Evolutionary conservation across 2,113 vertebrate genomes (phyloP).

Genomic region (Tenrec ecaudatus): DNA sequence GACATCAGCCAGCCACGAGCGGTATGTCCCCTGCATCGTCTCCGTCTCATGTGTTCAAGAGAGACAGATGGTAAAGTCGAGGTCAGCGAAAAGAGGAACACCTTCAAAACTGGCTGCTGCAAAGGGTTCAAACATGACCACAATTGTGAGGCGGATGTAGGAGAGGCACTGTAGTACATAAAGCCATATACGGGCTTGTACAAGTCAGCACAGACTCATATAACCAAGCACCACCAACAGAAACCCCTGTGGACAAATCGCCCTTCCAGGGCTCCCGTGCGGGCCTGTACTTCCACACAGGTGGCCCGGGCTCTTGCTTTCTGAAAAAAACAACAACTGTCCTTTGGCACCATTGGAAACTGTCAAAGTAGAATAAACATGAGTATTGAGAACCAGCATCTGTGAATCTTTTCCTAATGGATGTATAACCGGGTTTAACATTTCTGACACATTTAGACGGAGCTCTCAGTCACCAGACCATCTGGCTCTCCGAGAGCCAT

Average conservation of each 20-base stretch:
- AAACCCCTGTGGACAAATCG: background rate
- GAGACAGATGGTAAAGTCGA: background rate
- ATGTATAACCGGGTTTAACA: constrained; percentile 60
- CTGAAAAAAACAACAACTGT: constrained; percentile 3
- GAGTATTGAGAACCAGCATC: constrained; percentile 59
- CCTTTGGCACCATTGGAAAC: constrained; percentile 46
- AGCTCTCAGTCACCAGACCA: constrained; percentile 70
- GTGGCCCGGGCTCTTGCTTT: background rate
- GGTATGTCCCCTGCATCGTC: background rate
- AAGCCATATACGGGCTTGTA: no score
- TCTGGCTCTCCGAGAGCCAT: constrained; percentile 63
- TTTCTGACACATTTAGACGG: constrained; percentile 75
- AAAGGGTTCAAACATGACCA: no score
- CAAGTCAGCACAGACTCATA: no score
- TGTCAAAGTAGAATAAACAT: constrained; percentile 52
- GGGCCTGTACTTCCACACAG: background rate
- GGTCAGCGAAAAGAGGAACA: background rate
- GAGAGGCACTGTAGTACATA: no score
- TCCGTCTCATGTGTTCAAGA: background rate
- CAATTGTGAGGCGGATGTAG: no score
- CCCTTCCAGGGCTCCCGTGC: background rate
- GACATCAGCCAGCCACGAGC: background rate
- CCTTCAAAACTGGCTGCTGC: no score
- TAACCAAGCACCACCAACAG: no score
- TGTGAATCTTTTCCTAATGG: constrained; percentile 72